Conservation (phyloP, 2,113 vertebrate species). For the Thunnus thynnus region DNA sequence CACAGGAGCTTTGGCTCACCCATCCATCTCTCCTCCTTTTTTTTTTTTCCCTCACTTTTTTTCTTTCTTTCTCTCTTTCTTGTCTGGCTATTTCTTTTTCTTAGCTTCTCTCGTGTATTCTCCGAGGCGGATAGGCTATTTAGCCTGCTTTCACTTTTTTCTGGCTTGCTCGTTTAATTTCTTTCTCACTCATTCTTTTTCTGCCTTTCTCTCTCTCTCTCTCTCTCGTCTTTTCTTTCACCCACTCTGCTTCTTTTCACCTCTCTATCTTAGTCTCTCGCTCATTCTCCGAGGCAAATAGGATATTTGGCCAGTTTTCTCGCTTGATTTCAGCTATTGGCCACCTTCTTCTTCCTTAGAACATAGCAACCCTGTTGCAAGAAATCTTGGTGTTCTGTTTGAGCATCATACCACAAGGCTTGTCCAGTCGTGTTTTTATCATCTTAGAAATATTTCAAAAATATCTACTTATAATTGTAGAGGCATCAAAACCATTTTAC, state of each 20-base stretch:
- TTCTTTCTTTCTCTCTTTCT: conserved; percentile 7
- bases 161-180: conserved; percentile 42
- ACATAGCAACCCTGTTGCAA: conserved; percentile 6
- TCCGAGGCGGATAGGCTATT: conserved; percentile 59
- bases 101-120: conserved; percentile 40
- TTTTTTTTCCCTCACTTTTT: conserved; percentile 25
- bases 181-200: conserved; percentile 21
- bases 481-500: too few species aligned
- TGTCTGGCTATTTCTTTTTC: conserved; percentile 34
- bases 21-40: conserved; percentile 34
- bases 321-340: not conserved
- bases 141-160: conserved; percentile 44
- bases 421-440: not conserved
- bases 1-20: conserved; percentile 63
- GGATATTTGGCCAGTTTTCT: conserved; percentile 24
- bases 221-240: not conserved
- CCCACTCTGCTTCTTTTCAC: conserved; percentile 13
- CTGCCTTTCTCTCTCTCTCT: conserved; percentile 20
- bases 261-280: not conserved
- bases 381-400: not conserved
- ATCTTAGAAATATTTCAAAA: not conserved
- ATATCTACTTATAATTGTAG: too few species aligned
- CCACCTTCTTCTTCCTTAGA: not conserved
- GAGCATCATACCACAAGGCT: not conserved
- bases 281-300: conserved; percentile 32